phyloP scores from a whole-genome alignment of 2,797 vertebrate genomes.

The Eupleurogrammus muticus region DNA sequence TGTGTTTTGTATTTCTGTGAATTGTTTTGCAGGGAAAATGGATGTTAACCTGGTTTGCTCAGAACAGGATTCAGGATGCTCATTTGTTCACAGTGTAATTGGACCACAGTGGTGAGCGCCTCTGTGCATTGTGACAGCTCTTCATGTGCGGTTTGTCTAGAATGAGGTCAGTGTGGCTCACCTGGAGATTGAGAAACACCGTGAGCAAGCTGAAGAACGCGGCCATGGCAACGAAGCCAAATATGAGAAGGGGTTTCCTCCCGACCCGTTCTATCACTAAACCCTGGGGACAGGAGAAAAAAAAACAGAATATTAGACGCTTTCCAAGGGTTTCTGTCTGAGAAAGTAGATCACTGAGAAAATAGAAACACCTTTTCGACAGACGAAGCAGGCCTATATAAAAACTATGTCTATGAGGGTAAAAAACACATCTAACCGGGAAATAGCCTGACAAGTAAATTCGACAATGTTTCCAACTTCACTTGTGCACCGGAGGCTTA shows the following conservation, averaged over 20 bases:
- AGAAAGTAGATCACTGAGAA: not conserved
- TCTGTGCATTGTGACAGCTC: not conserved
- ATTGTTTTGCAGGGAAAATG: not conserved
- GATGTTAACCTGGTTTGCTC: slow-evolving; percentile 9
- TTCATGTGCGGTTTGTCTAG: not conserved
- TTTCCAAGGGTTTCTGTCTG: not conserved
- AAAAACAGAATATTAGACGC: not conserved
- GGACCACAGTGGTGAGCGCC: not conserved
- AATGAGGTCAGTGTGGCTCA: slow-evolving; percentile 58
- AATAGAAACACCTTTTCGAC: too few relatives aligned
- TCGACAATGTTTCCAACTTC: too few relatives aligned
- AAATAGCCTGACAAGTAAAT: too few relatives aligned
- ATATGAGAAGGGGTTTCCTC: slow-evolving; percentile 90
- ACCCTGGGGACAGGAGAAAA: slow-evolving; percentile 78
- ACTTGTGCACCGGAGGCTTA: too few relatives aligned
- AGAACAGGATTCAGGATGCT: not conserved
- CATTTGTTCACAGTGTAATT: slow-evolving; percentile 9
- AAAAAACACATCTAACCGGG: too few relatives aligned
- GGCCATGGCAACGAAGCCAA: slow-evolving; percentile 92
- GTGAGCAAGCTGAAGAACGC: slow-evolving; percentile 91
- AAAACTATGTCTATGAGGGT: too few relatives aligned
- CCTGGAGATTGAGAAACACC: slow-evolving; percentile 91
- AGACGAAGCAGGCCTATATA: too few relatives aligned
- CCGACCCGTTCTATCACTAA: slow-evolving; percentile 91
- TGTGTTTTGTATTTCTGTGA: not conserved